Evolutionary conservation across 2,888 invertebrate genomes (phyloP).

Genomic region (Horisme vitalbata): DNA sequence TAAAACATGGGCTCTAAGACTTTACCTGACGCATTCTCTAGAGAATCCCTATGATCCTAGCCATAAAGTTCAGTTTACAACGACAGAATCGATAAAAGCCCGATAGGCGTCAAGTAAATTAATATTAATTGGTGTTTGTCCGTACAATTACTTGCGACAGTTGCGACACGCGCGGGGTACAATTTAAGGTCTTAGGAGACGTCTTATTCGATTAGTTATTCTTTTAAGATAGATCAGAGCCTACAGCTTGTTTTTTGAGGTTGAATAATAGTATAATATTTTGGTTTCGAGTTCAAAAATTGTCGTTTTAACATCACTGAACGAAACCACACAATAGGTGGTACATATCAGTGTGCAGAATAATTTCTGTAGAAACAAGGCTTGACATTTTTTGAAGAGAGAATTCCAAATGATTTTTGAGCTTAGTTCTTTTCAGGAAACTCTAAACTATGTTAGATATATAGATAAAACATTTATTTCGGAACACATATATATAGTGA

Average conservation of each 20-base stretch:
- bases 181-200: neutral
- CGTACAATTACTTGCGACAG: constrained; percentile 32
- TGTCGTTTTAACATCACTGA: too few relatives aligned
- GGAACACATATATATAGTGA: too few relatives aligned
- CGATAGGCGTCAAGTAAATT: constrained; percentile 32
- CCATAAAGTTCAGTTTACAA: constrained; percentile 9
- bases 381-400: too few relatives aligned
- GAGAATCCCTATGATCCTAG: neutral
- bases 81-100: constrained; percentile 18
- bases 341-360: too few relatives aligned
- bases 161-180: constrained; percentile 3
- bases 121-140: constrained; percentile 41
- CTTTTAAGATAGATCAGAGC: neutral
- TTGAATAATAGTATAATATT: too few relatives aligned
- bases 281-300: too few relatives aligned
- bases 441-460: too few relatives aligned
- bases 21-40: constrained; percentile 13
- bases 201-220: constrained; percentile 22
- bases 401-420: too few relatives aligned
- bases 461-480: too few relatives aligned
- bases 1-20: constrained; percentile 17
- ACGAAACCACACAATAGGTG: too few relatives aligned
- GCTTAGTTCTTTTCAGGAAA: too few relatives aligned
- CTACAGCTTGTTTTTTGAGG: neutral
- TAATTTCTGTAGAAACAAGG: too few relatives aligned